These are phyloP conservation scores for Sebastes umbrosus DNA, from an alignment of 2,797 vertebrate genomes.

Conservation along the genomic window DNA sequence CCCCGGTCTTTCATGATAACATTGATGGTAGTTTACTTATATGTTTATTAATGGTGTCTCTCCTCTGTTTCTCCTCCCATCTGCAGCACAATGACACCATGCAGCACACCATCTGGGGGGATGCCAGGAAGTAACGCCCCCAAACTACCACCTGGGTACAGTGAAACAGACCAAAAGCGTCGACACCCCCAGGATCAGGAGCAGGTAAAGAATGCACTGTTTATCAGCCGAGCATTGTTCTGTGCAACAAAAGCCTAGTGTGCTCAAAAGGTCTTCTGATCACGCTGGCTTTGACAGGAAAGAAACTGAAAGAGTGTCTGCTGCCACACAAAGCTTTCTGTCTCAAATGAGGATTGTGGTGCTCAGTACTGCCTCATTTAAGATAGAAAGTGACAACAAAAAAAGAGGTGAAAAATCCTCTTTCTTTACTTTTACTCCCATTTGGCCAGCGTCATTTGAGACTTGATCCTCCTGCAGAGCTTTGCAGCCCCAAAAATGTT, in stretches of 20 bases:
- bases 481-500: neutral
- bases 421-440: neutral
- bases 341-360: neutral
- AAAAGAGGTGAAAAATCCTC: neutral
- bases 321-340: neutral
- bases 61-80: neutral
- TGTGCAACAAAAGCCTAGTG: conserved; percentile 31
- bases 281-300: neutral
- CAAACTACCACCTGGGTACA: conserved; percentile 2
- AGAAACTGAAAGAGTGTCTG: neutral
- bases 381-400: neutral
- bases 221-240: conserved; percentile 11
- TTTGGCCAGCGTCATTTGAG: neutral
- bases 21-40: neutral
- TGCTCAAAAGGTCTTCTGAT: conserved; percentile 26
- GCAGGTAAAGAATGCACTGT: conserved; percentile 42
- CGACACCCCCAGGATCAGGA: conserved; percentile 26
- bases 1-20: neutral
- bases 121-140: neutral
- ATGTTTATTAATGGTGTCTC: neutral
- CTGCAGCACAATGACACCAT: conserved; percentile 32
- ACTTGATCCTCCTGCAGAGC: neutral
- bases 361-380: neutral
- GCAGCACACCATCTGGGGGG: neutral
- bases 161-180: conserved; percentile 18